Conservation (phyloP, 1,140 invertebrate genomes). For the Philopotamus ludificatus region DNA sequence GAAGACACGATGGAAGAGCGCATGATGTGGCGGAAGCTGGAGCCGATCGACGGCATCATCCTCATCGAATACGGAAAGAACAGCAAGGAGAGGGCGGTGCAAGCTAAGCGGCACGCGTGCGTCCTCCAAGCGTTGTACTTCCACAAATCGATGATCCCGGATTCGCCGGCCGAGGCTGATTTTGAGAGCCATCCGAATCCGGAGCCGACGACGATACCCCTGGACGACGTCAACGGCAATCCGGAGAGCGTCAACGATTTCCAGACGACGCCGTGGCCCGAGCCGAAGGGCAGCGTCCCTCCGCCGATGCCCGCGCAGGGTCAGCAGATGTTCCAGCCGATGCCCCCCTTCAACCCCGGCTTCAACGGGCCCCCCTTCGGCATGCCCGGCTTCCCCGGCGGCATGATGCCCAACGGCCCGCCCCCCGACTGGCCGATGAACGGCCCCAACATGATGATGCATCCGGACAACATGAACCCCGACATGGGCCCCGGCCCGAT, state of each 20-base stretch:
- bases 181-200: conserved; percentile 71
- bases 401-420: conserved; percentile 49
- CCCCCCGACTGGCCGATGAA: conserved; percentile 44
- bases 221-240: conserved; percentile 82
- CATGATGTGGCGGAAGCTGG: conserved; percentile 68
- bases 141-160: conserved; percentile 80
- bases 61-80: conserved; percentile 70
- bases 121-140: conserved; percentile 86
- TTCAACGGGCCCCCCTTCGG: conserved; percentile 49
- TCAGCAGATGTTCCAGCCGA: conserved; percentile 54
- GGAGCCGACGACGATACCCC: conserved; percentile 80
- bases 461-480: conserved; percentile 48
- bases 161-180: conserved; percentile 82
- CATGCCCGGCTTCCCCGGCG: conserved; percentile 46
- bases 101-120: conserved; percentile 79
- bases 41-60: conserved; percentile 66
- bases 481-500: conserved; percentile 56
- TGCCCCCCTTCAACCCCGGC: conserved; percentile 52
- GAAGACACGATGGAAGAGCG: conserved; percentile 80
- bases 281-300: conserved; percentile 67
- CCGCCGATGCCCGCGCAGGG: conserved; percentile 40
- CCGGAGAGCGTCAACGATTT: conserved; percentile 77
- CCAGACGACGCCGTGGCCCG: conserved; percentile 73
- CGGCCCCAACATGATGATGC: conserved; percentile 48
- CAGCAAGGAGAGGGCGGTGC: conserved; percentile 83